A percentile compares a stretch with the other conserved stretches of the same genome.
phyloP scores from a whole-genome alignment of 2,888 invertebrate genomes.

The Caenorhabditis macrosperma region DNA sequence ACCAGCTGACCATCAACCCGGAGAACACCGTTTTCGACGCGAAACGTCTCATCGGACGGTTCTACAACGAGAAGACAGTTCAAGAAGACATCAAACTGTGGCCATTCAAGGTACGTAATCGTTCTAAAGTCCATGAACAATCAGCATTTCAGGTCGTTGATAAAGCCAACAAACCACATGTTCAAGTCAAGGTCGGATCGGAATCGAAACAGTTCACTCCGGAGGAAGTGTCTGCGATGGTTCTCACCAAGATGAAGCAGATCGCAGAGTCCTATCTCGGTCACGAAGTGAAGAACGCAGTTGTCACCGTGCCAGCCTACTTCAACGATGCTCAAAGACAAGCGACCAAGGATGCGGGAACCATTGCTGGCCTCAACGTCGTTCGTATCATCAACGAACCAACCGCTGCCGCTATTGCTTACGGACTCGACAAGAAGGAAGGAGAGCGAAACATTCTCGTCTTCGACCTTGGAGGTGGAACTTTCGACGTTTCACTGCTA shows the following conservation, averaged over 20 bases:
- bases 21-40: neutral
- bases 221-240: slow-evolving; percentile 72
- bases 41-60: neutral
- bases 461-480: slow-evolving; percentile 67
- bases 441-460: slow-evolving; percentile 62
- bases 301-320: slow-evolving; percentile 90
- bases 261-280: slow-evolving; percentile 83
- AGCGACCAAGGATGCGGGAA: slow-evolving; percentile 83
- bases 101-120: neutral
- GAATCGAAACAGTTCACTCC: slow-evolving; percentile 80
- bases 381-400: slow-evolving; percentile 3
- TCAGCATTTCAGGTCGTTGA: neutral
- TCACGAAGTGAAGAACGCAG: slow-evolving; percentile 84
- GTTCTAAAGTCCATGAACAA: neutral
- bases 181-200: slow-evolving; percentile 89
- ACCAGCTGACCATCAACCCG: neutral
- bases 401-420: neutral
- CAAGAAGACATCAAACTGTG: neutral
- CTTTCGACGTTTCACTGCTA: neutral
- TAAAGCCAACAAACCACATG: slow-evolving; percentile 88
- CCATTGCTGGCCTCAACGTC: slow-evolving; percentile 81
- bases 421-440: neutral
- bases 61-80: neutral
- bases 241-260: slow-evolving; percentile 87
- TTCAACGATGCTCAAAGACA: slow-evolving; percentile 85